Conservation (phyloP, 2,888 invertebrate species). For the Melanostoma scalare region DNA sequence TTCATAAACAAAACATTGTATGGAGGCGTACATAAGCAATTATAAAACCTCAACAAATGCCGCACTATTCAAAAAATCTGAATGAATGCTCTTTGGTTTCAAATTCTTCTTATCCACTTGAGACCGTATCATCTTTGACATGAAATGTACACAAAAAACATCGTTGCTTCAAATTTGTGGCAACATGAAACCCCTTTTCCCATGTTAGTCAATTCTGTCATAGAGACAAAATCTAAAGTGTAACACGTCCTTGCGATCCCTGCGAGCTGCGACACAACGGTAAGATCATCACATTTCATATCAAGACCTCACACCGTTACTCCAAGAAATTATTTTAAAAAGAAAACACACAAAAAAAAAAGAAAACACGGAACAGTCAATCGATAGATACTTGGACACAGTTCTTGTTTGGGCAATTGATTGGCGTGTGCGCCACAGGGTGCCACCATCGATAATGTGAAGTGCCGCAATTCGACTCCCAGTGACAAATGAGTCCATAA, state of each 20-base stretch:
- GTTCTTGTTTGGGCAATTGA: constrained; percentile 52
- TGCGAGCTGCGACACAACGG: constrained; percentile 21
- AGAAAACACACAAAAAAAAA: constrained; percentile 9
- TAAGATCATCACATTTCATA: constrained; percentile 66
- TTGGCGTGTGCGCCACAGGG: constrained; percentile 72
- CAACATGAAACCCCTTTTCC: constrained; percentile 52
- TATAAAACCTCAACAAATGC: constrained; percentile 32
- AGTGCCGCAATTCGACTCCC: constrained; percentile 69
- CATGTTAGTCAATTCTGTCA: constrained; percentile 47
- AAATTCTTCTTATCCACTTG: constrained; percentile 64
- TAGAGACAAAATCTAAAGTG: constrained; percentile 29
- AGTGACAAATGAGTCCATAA: constrained; percentile 76
- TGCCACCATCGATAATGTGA: constrained; percentile 66
- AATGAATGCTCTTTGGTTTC: constrained; percentile 49
- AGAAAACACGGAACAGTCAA: constrained; percentile 55
- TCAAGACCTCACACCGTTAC: constrained; percentile 67
- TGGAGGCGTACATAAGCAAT: neutral
- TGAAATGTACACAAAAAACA: constrained; percentile 64
- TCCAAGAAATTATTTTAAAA: constrained; percentile 6
- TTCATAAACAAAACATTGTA: constrained; percentile 50
- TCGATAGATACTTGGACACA: constrained; percentile 51
- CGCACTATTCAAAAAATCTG: constrained; percentile 20
- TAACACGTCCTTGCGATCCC: constrained; percentile 55
- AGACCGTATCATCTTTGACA: constrained; percentile 55
- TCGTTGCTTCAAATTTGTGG: constrained; percentile 24